These are phyloP conservation scores for Catharus minimus DNA, from an alignment of 2,113 vertebrate genomes.

Conservation along the genomic window DNA sequence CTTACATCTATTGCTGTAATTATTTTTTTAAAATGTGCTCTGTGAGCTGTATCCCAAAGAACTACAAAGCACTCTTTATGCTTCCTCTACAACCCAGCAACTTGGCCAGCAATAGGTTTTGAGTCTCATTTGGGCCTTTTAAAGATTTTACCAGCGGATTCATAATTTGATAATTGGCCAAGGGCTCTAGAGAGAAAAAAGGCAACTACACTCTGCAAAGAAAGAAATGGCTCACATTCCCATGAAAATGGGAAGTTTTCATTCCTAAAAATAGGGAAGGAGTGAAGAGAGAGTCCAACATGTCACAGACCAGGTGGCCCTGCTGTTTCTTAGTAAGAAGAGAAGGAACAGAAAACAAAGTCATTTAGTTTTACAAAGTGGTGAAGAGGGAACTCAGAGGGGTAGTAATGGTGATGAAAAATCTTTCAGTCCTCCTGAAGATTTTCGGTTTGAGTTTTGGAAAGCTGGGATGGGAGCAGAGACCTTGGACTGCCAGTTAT, in stretches of 20 bases:
- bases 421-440: background rate
- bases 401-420: background rate
- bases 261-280: background rate
- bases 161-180: slow-evolving; percentile 48
- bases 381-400: background rate
- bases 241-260: background rate
- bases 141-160: slow-evolving; percentile 4
- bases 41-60: background rate
- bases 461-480: background rate
- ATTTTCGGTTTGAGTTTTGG: background rate
- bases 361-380: background rate
- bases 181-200: slow-evolving; percentile 4
- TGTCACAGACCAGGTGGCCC: background rate
- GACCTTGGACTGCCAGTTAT: background rate
- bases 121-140: slow-evolving; percentile 7
- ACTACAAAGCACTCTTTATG: slow-evolving; percentile 1
- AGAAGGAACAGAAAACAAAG: background rate
- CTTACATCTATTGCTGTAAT: background rate
- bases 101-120: background rate
- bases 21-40: background rate
- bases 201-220: background rate
- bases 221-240: background rate
- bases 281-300: background rate
- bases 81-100: slow-evolving; percentile 8
- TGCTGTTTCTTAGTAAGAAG: background rate